These are phyloP conservation scores for Abscondita cerata DNA, from an alignment of 2,888 invertebrate genomes.

Conservation along the genomic window DNA sequence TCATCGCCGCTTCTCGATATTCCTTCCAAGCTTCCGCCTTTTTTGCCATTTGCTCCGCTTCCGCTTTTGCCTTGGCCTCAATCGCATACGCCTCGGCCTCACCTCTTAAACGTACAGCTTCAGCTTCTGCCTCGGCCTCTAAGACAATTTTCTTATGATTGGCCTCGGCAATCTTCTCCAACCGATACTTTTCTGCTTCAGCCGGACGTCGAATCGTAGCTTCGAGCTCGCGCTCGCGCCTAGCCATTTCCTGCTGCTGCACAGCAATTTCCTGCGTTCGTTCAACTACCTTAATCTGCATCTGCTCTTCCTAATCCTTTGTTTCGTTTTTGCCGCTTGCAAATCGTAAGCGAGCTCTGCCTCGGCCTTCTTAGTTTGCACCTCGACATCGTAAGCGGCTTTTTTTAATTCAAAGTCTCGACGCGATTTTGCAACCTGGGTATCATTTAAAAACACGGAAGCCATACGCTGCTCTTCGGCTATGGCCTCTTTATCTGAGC, in stretches of 20 bases:
- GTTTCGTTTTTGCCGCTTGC: conserved; percentile 95
- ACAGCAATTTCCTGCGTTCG: conserved; percentile 92
- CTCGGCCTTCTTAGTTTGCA: conserved; percentile 93
- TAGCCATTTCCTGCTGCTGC: conserved; percentile 94
- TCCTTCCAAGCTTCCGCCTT: conserved; percentile 98
- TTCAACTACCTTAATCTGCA: conserved; percentile 94
- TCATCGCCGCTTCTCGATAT: conserved; percentile 94
- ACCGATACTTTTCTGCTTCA: conserved; percentile 89
- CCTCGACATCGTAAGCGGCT: conserved; percentile 96
- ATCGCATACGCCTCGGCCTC: conserved; percentile 94
- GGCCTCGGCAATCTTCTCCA: conserved; percentile 95
- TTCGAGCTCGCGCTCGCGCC: conserved; percentile 91
- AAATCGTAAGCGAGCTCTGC: conserved; percentile 93
- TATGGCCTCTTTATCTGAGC: conserved; percentile 93
- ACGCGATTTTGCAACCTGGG: conserved; percentile 96
- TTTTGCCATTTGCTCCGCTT: conserved; percentile 96
- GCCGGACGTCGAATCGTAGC: conserved; percentile 93
- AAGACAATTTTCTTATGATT: conserved; percentile 86
- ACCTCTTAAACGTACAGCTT: conserved; percentile 84
- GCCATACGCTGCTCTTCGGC: conserved; percentile 98
- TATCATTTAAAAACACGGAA: conserved; percentile 91
- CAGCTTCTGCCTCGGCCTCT: conserved; percentile 95
- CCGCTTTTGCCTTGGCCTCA: conserved; percentile 92
- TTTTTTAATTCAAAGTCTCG: conserved; percentile 97
- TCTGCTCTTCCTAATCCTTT: conserved; percentile 90